Base-by-base conservation (phyloP, 2,113 vertebrate species). In the Plecturocebus donacophilus region DNA sequence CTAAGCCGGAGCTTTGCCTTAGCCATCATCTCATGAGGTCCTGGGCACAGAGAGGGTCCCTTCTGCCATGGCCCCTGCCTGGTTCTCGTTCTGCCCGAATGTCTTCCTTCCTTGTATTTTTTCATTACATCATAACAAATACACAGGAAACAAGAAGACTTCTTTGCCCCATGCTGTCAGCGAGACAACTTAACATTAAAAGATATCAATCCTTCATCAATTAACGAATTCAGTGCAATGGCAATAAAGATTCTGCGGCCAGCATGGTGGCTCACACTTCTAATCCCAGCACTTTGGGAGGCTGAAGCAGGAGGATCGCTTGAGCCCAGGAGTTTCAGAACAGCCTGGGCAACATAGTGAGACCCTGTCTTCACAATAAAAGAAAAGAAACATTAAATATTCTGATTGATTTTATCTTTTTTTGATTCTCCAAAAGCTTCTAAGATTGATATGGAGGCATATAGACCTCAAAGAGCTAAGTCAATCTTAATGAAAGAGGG, bases 141-240 rank as follows among this genome's bases (percentile, higher is more conserved):
- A 61, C 3, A n/a, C 11, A 80, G 42, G 52, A 89, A 68, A 68
- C 25, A 38, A 49, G 82, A 68, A 66, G 77, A 73, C 2, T 10
- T 14, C 8, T 52, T 85, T 96, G 8, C 45, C 79, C 66, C 56
- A 32, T 56, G 61, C 27, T 90, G 49, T 70, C 66, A 38, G 30
- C 14, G n/a, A 40, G 40, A 40, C 61, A 81, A 35, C 14, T 32
- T 94, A 64, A 23, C 64, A 89, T 73, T 21, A 79, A 91, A 95
- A 95, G 58, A 68, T 23, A 40, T 19, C 75, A 93, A 35, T 87
- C 35, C 40, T 42, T 95, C 20, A 76, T 66, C 73, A 73, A 76
- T 66, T 47, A 64, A 42, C 42, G 38, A 40, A 71, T 56, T 73
- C 6, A 64, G 61, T n/a, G 35, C 5, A 23, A 76, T 85, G 30